These are phyloP conservation scores for Pempheris klunzingeri DNA, from an alignment of 2,797 vertebrate species.

Conservation along the genomic window DNA sequence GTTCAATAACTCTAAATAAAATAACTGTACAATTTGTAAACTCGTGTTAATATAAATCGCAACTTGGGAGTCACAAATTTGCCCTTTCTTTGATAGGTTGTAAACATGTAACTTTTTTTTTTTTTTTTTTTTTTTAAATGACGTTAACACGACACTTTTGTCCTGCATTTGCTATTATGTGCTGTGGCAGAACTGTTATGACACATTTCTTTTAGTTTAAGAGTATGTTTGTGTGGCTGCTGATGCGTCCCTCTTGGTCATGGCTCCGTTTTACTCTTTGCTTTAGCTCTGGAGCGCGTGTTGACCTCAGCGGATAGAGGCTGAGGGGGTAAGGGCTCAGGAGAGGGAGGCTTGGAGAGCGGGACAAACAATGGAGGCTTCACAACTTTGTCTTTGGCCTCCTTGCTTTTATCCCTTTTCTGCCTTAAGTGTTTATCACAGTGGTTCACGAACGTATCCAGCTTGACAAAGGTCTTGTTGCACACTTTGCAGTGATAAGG, in stretches of 20 bases:
- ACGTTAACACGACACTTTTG: not conserved
- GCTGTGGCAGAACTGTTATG: not conserved
- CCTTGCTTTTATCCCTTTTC: constrained; percentile 68
- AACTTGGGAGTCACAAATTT: constrained; percentile 8
- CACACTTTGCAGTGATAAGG: constrained; percentile 86
- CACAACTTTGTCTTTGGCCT: constrained; percentile 69
- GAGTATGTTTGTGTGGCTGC: not conserved
- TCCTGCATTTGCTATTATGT: not conserved
- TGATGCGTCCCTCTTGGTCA: constrained; percentile 26
- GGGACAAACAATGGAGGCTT: constrained; percentile 77
- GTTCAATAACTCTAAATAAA: constrained; percentile 32
- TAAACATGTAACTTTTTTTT: constrained; percentile 24
- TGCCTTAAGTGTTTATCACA: constrained; percentile 80
- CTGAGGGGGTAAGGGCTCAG: constrained; percentile 34
- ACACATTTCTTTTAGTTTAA: not conserved
- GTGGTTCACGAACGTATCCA: constrained; percentile 82
- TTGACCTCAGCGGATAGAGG: constrained; percentile 75
- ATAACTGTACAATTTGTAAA: constrained; percentile 42
- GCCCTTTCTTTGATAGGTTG: constrained; percentile 3
- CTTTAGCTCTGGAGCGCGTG: constrained; percentile 81
- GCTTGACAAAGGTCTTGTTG: constrained; percentile 78
- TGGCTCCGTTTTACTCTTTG: constrained; percentile 72
- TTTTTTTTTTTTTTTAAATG: not conserved
- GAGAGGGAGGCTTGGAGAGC: constrained; percentile 48
- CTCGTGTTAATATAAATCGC: constrained; percentile 1